Evolutionary conservation across 2,888 invertebrate genomes (phyloP).

Genomic region (Lasius fuliginosus): DNA sequence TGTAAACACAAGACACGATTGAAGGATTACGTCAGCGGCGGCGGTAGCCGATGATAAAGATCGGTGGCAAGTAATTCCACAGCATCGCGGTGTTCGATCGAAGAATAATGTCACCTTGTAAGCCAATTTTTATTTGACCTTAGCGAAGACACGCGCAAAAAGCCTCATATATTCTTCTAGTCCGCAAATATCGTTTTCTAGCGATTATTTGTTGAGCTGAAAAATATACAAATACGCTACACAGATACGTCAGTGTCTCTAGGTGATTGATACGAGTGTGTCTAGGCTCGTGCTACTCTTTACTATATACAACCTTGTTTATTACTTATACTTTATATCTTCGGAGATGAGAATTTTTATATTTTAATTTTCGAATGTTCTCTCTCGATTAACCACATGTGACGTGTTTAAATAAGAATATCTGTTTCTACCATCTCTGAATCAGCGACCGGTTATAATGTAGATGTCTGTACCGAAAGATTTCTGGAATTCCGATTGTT

Average conservation of each 20-base stretch:
- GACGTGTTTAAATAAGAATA: background rate
- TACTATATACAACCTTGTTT: too few relatives aligned
- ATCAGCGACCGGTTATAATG: conserved; percentile 4
- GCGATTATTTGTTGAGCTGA: too few relatives aligned
- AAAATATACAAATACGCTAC: background rate
- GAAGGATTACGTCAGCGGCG: conserved; percentile 69
- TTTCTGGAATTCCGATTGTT: conserved; percentile 27
- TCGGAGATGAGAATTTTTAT: background rate
- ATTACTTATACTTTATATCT: too few relatives aligned
- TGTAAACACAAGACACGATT: conserved; percentile 63
- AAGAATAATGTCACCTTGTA: conserved; percentile 29
- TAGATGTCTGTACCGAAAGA: background rate
- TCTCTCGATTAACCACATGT: background rate
- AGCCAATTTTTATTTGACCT: conserved; percentile 30
- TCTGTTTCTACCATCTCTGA: background rate
- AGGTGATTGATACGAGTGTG: too few relatives aligned
- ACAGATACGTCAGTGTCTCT: background rate
- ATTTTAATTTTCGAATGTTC: background rate
- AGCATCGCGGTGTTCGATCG: conserved; percentile 10
- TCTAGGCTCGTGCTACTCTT: too few relatives aligned
- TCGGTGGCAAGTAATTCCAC: conserved; percentile 63
- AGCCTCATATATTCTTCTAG: background rate
- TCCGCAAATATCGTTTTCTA: background rate
- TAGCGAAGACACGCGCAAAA: background rate
- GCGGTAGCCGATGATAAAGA: conserved; percentile 60